These are phyloP conservation scores for Cyanoramphus novaezelandiae DNA, from an alignment of 2,113 vertebrate species.

Conservation along the genomic window DNA sequence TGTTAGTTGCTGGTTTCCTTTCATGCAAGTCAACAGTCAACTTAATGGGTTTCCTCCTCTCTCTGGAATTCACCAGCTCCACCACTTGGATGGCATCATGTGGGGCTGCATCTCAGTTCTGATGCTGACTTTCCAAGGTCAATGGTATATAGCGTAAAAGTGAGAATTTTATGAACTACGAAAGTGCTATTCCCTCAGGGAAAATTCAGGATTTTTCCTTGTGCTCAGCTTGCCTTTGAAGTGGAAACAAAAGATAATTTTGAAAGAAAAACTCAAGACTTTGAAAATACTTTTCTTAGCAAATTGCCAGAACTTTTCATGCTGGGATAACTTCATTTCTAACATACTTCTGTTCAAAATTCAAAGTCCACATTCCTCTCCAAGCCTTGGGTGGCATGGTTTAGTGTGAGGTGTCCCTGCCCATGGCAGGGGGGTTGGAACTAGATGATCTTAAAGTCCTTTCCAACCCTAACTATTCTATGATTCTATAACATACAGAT, in stretches of 20 bases:
- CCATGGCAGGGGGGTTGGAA: too few species aligned
- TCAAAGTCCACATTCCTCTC: neutral
- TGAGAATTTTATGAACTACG: slow-evolving; percentile 43
- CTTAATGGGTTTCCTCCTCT: neutral
- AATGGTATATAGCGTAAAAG: neutral
- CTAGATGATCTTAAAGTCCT: too few species aligned
- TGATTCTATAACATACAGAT: neutral
- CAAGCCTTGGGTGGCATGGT: neutral
- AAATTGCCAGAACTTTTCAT: slow-evolving; percentile 13
- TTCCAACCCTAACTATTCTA: too few species aligned
- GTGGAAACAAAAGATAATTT: slow-evolving; percentile 44
- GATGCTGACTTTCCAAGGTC: neutral
- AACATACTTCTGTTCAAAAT: slow-evolving; percentile 13
- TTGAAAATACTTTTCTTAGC: slow-evolving; percentile 40
- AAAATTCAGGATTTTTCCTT: neutral
- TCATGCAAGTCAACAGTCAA: neutral
- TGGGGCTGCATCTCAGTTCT: neutral
- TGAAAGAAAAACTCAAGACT: slow-evolving; percentile 37
- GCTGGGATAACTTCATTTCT: slow-evolving; percentile 29
- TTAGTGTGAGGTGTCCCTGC: too few species aligned
- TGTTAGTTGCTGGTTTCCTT: neutral
- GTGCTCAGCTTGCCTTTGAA: slow-evolving; percentile 16
- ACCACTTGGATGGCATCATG: neutral
- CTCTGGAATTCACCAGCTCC: slow-evolving; percentile 3
- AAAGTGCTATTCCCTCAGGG: neutral